Base-by-base conservation (phyloP, 1,140 invertebrate genomes). In the Hirudo medicinalis region DNA sequence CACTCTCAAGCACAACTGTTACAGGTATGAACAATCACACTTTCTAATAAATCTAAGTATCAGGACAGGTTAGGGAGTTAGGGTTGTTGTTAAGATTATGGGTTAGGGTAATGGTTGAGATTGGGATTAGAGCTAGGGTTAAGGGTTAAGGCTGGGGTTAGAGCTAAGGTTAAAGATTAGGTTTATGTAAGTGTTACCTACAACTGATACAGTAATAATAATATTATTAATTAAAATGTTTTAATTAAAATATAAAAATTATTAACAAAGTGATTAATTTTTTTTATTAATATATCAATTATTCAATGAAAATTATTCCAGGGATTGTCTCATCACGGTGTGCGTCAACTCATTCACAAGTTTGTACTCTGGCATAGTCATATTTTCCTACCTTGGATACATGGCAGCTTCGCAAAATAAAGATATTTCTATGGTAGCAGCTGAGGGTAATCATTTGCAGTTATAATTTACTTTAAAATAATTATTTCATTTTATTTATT, bases 1-100 rank as follows among this genome's bases (percentile, higher is more conserved):
- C 80, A 92, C 95, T 82, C 95, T 95, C 76, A 90, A 96, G 79
- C 97, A 97, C 81, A 98, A 98, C 80, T 92, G 95, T 71, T 96
- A 96, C 83, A 92, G 92, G 94, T 96, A 86, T 32, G 25, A 2
- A 6, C 11, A 13, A 2, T 60, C 0, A 32, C 19, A 25, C 11
- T 63, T n/a, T 63, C 13, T 19, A 8, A 25, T 63, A 2, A 15
- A 20, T 22, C 1, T 63, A 20, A 15, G 15, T 5, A 49, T 49
- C 11, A 49, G 1, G 9, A 40, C 4, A 40, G 40, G 11, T 49
- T 49, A 49, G 11, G 15, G 11, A 49, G 11, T n/a, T 63, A 25
- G 57, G 8, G 22, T 63, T n/a, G 1, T 19, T 63, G 11, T 63
- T 63, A 15, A n/a, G 55, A 15, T 22, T 27, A 27, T 4, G 15